Percentiles rank a stretch among this genome's conserved stretches.
Conservation (phyloP, 2,888 invertebrate genomes). For the Morpho achilles region DNA sequence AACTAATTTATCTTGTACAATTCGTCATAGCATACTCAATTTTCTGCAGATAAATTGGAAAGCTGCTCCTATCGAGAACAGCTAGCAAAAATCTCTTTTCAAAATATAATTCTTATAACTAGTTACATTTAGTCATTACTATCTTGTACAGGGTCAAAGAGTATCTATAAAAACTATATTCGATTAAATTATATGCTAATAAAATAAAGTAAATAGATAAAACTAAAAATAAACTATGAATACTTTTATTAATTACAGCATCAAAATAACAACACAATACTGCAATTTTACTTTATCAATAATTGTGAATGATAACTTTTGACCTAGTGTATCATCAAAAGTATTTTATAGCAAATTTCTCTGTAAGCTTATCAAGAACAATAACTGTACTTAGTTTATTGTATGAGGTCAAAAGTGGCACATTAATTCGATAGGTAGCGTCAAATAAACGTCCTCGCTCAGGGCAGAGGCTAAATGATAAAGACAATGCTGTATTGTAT, state of each 20-base stretch:
- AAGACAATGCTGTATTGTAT: background rate
- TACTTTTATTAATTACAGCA: background rate
- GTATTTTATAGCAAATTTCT: conserved; percentile 9
- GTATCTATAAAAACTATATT: too few relatives aligned
- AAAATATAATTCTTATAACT: too few relatives aligned
- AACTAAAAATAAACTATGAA: background rate
- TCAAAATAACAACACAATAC: background rate
- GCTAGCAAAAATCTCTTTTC: too few relatives aligned
- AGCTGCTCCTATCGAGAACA: too few relatives aligned
- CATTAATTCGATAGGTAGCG: conserved; percentile 10
- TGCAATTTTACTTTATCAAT: too few relatives aligned
- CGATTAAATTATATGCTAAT: too few relatives aligned
- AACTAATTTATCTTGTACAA: too few relatives aligned
- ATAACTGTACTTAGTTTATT: conserved; percentile 5
- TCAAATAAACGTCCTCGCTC: background rate
- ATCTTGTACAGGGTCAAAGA: too few relatives aligned
- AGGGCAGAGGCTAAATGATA: background rate
- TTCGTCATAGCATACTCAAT: too few relatives aligned
- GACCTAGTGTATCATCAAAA: conserved; percentile 1
- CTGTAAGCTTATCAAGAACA: conserved; percentile 1
- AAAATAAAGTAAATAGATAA: too few relatives aligned
- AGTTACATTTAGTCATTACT: too few relatives aligned
- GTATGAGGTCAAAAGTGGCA: conserved; percentile 6
- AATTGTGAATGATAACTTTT: conserved; percentile 5
- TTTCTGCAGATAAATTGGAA: too few relatives aligned